Evolutionary conservation across 2,888 invertebrate species (phyloP).

Genomic region (Andrena hattorfiana): DNA sequence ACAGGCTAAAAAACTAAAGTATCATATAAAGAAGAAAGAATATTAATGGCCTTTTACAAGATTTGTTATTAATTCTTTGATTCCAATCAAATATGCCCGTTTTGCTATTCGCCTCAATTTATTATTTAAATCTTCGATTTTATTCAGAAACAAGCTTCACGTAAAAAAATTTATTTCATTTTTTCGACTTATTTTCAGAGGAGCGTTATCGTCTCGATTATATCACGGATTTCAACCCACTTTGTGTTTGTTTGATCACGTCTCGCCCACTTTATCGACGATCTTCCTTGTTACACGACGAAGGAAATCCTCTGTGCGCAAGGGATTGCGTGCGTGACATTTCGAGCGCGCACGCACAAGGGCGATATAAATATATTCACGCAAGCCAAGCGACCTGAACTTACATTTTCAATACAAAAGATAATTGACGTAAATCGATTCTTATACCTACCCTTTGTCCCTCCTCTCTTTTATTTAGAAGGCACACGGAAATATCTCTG

Average conservation of each 20-base stretch:
- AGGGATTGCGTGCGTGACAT: constrained; percentile 45
- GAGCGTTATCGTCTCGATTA: too few species aligned
- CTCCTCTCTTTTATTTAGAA: constrained; percentile 7
- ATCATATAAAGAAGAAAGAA: too few species aligned
- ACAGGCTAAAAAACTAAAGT: too few species aligned
- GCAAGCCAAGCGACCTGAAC: constrained; percentile 47
- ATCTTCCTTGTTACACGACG: constrained; percentile 1
- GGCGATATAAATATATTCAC: constrained; percentile 51
- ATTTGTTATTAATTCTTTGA: too few species aligned
- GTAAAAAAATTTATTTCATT: too few species aligned
- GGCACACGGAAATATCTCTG: constrained; percentile 4
- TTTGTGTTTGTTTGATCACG: neutral
- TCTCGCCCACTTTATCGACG: neutral
- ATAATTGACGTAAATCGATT: constrained; percentile 51
- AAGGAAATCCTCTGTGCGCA: constrained; percentile 20
- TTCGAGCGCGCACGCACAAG: constrained; percentile 32
- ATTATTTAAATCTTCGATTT: too few species aligned
- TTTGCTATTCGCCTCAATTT: too few species aligned
- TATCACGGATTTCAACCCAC: too few species aligned
- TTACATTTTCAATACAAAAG: constrained; percentile 52
- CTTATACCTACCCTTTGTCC: constrained; percentile 31
- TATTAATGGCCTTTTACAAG: too few species aligned
- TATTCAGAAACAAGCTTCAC: too few species aligned
- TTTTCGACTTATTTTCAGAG: too few species aligned
- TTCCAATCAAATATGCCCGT: too few species aligned